Base-by-base conservation (phyloP, 2,113 vertebrate species). In the Rhinolophus ferrumequinum region DNA sequence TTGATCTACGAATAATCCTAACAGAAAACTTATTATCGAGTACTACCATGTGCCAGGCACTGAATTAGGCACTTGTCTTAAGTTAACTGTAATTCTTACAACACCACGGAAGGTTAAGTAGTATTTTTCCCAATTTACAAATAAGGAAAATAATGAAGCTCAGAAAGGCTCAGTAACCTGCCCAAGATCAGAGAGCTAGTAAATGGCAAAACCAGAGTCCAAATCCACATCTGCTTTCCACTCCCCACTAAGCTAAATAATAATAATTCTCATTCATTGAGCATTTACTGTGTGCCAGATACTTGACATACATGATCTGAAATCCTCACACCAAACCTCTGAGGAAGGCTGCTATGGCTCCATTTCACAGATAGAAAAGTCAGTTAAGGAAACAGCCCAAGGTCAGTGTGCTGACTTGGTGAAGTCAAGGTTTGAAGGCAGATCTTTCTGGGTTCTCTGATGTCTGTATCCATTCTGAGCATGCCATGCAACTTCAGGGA, bases 61-160 rank as follows among this genome's bases (percentile, higher is more conserved):
- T 38, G 66, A 73, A 79, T 60, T 69, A 84, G 70, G 8, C 21
- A 33, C 50, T 26, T 96, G 96, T 94, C 85, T 84, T 92, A 96
- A 89, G 44, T 88, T 67, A 94, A 79, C 50, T 92, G 56, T 84
- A 69, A 95, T 90, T 95, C 35, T 62, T 83, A 52, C 28, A 90
- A 50, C 19, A 88, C 13, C 8, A 35, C 7, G 3, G 16, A 67
- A 91, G 62, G 58, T 60, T 88, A 62, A 60, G 47, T 81, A 81
- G 33, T 66, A 64, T 88, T 76, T 85, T 56, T 30, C 24, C 67
- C 44, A 81, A 13, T 35, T 88, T 93, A 81, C 26, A 94, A 76
- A 81, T 80, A 93, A 94, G 62, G 58, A 90, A 94, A 93, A 56
- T 76, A 93, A 66, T 52, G 15, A 87, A 52, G 19, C 33, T 76